Conservation (phyloP, 2,888 invertebrate genomes). For the Chirona hameri region DNA sequence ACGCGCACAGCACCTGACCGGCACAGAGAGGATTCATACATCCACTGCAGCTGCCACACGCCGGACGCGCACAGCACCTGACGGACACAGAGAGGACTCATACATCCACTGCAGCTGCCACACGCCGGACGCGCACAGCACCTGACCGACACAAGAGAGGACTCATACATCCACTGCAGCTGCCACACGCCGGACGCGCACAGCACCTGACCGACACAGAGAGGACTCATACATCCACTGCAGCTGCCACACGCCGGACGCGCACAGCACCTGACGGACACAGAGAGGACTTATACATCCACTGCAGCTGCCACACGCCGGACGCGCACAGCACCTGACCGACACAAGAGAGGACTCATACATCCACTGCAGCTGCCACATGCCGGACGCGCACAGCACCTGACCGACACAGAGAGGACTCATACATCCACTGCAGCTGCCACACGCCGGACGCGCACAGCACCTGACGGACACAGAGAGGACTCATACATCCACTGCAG, state of each 20-base stretch:
- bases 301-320: slow-evolving; percentile 38
- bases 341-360: background rate
- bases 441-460: slow-evolving; percentile 38
- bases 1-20: slow-evolving; percentile 37
- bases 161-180: slow-evolving; percentile 35
- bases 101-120: slow-evolving; percentile 38
- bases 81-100: background rate
- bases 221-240: slow-evolving; percentile 32
- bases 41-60: slow-evolving; percentile 38
- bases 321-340: slow-evolving; percentile 38
- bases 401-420: background rate
- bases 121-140: slow-evolving; percentile 39
- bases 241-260: slow-evolving; percentile 38
- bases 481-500: slow-evolving; percentile 34
- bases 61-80: slow-evolving; percentile 39
- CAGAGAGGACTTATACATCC: slow-evolving; percentile 23
- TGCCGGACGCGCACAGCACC: slow-evolving; percentile 39
- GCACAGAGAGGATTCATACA: background rate
- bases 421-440: slow-evolving; percentile 37
- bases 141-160: slow-evolving; percentile 27
- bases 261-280: slow-evolving; percentile 37
- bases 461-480: slow-evolving; percentile 31
- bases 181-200: slow-evolving; percentile 38
- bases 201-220: slow-evolving; percentile 33
- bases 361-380: slow-evolving; percentile 38